Conservation (phyloP, 2,888 invertebrate species). For the Oligia strigilis region DNA sequence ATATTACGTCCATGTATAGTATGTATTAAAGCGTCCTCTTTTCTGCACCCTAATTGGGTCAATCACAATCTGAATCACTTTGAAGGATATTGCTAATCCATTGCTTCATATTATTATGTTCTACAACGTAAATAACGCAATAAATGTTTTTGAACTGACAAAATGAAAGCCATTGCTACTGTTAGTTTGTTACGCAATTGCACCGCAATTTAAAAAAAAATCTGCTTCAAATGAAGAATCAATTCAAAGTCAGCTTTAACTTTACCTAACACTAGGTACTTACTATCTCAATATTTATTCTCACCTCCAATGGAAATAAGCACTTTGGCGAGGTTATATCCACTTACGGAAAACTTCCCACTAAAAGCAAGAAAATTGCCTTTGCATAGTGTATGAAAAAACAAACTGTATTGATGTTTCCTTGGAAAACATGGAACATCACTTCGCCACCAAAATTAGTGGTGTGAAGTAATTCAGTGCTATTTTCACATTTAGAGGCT, state of each 20-base stretch:
- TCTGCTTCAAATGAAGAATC: background rate
- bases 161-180: background rate
- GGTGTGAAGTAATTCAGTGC: constrained; percentile 13
- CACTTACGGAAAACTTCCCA: background rate
- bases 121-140: background rate
- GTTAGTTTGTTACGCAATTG: background rate
- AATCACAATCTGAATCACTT: background rate
- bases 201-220: background rate
- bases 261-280: background rate
- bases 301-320: background rate
- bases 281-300: background rate
- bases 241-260: background rate
- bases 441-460: constrained; percentile 45
- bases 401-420: constrained; percentile 36
- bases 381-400: constrained; percentile 26
- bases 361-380: constrained; percentile 13
- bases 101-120: background rate
- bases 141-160: background rate
- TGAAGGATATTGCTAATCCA: background rate
- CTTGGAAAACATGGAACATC: constrained; percentile 45
- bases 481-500: constrained; percentile 37
- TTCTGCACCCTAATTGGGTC: background rate
- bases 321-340: constrained; percentile 3
- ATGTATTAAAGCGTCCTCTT: background rate
- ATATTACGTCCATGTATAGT: too few species aligned